Conservation (phyloP, 2,888 invertebrate species). For the Troglohyphantes excavatus region DNA sequence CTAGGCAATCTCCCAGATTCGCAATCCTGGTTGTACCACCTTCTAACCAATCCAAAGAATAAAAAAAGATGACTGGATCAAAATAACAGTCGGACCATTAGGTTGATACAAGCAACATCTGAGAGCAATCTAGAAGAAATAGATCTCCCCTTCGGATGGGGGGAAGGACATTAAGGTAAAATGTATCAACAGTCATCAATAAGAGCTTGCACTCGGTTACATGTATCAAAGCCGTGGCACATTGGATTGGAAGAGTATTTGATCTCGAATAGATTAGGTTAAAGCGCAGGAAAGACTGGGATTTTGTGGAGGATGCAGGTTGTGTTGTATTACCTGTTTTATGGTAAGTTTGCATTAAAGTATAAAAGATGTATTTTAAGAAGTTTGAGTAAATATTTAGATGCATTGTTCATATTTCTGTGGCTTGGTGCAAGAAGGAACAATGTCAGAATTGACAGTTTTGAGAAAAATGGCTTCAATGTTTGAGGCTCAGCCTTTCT, state of each 20-base stretch:
- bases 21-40: constrained; percentile 5
- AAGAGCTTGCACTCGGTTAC: constrained; percentile 20
- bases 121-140: constrained; percentile 75
- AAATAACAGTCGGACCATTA: constrained; percentile 73
- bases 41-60: constrained; percentile 19
- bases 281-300: not conserved
- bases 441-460: no score
- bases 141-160: constrained; percentile 66
- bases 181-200: constrained; percentile 70
- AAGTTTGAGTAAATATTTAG: no score
- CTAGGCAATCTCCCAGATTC: constrained; percentile 53
- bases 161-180: constrained; percentile 75
- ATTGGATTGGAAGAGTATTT: not conserved
- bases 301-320: not conserved
- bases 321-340: no score
- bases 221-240: not conserved
- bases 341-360: no score
- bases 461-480: no score
- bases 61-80: constrained; percentile 47
- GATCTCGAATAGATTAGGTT: not conserved
- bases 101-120: constrained; percentile 71
- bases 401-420: no score
- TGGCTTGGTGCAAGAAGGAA: no score
- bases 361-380: no score
- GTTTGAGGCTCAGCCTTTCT: no score